phyloP scores from a whole-genome alignment of 2,113 vertebrate genomes.

The Isichthys henryi region DNA sequence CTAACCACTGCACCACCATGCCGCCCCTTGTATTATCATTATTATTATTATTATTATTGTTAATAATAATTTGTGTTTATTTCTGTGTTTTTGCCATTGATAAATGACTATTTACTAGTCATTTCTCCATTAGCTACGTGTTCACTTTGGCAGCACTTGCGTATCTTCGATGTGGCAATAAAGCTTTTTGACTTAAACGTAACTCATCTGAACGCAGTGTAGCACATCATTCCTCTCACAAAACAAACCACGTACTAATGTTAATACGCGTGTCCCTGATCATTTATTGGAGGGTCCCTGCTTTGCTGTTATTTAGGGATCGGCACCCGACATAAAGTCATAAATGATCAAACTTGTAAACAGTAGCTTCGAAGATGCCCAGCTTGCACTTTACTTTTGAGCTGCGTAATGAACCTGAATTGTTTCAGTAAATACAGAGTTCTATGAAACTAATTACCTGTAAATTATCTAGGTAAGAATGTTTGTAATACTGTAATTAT shows the following conservation, averaged over 20 bases:
- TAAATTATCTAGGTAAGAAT: neutral
- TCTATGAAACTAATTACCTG: neutral
- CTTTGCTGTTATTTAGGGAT: neutral
- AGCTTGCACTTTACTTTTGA: neutral
- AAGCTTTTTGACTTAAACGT: neutral
- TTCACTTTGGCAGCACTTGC: neutral
- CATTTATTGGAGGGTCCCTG: neutral
- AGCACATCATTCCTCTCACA: neutral
- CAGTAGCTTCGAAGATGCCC: neutral
- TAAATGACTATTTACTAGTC: neutral
- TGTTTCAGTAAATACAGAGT: neutral
- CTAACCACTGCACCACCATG: no score
- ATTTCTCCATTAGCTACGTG: neutral
- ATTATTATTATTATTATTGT: neutral
- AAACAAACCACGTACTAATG: neutral
- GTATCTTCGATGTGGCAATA: neutral
- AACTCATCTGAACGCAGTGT: neutral
- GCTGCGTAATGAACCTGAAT: neutral
- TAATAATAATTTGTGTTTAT: neutral
- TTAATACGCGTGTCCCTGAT: neutral
- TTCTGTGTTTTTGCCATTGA: neutral
- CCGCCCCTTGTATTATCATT: no score
- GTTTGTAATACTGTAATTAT: neutral
- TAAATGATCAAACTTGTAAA: neutral
- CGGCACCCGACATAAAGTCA: neutral